Conservation (phyloP, 2,797 vertebrate species). For the Micrastur ruficollis region DNA sequence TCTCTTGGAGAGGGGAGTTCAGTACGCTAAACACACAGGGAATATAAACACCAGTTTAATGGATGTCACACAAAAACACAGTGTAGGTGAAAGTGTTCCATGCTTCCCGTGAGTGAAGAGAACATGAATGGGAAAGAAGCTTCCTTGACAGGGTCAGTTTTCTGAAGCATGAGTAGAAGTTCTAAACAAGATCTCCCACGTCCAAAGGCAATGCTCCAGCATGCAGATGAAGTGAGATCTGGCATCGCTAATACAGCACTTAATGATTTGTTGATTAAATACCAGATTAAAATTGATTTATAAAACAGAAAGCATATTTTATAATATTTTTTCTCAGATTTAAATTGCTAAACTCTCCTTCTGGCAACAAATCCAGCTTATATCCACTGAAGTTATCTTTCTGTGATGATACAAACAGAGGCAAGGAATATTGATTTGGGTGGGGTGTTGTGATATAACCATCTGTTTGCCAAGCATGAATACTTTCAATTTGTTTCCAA, state of each 20-base stretch:
- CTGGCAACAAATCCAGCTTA: neutral
- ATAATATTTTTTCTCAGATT: conserved; percentile 2
- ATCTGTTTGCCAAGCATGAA: conserved; percentile 7
- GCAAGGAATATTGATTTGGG: neutral
- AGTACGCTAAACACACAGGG: neutral
- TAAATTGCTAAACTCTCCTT: neutral
- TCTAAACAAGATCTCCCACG: neutral
- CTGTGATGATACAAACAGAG: neutral
- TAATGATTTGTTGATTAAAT: conserved; percentile 41
- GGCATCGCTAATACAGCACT: conserved; percentile 10
- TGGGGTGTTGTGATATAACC: neutral
- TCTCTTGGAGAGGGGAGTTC: neutral
- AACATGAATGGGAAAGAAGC: neutral
- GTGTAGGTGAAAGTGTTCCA: neutral
- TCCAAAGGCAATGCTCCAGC: neutral
- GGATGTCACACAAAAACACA: neutral
- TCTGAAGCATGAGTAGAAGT: neutral
- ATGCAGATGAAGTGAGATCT: neutral
- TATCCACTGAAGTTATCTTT: neutral
- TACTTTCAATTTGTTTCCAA: neutral
- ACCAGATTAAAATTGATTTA: conserved; percentile 45
- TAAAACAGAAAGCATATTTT: conserved; percentile 32
- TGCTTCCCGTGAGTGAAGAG: neutral
- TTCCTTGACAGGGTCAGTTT: neutral
- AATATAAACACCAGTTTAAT: conserved; percentile 3